These are phyloP conservation scores for Coboldia fuscipes DNA, from an alignment of 1,140 invertebrate species.

Conservation along the genomic window DNA sequence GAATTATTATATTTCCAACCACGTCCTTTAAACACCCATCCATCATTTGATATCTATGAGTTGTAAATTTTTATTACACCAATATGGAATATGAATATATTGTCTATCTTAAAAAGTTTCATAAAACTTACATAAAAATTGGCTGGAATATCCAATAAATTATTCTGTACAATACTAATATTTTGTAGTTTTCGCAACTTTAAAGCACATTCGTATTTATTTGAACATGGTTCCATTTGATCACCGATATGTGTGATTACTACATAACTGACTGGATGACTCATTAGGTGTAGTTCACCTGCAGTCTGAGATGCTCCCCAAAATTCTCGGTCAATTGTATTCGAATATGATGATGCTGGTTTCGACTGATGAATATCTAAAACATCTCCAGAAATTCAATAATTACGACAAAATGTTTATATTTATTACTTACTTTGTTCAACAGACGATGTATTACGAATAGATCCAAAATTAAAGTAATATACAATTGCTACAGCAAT, in stretches of 20 bases:
- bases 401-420: too few species aligned
- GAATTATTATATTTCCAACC: conserved; percentile 32
- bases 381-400: too few species aligned
- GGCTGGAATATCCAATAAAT: conserved; percentile 18
- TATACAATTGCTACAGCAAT: too few species aligned
- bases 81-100: neutral
- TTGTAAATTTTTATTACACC: conserved; percentile 14
- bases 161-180: conserved; percentile 13
- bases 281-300: conserved; percentile 8
- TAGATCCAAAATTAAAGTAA: too few species aligned
- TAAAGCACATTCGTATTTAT: conserved; percentile 16
- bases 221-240: conserved; percentile 10
- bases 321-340: conserved; percentile 21
- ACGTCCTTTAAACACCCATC: conserved; percentile 33
- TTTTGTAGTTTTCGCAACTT: conserved; percentile 21
- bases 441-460: too few species aligned
- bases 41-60: conserved; percentile 35
- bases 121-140: conserved; percentile 17
- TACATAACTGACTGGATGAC: conserved; percentile 17
- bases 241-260: conserved; percentile 23
- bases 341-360: too few species aligned
- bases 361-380: too few species aligned
- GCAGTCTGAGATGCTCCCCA: conserved; percentile 24
- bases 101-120: conserved; percentile 4
- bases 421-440: too few species aligned